These are phyloP conservation scores for Yponomeuta sedellus DNA, from an alignment of 2,888 invertebrate species.

Conservation along the genomic window DNA sequence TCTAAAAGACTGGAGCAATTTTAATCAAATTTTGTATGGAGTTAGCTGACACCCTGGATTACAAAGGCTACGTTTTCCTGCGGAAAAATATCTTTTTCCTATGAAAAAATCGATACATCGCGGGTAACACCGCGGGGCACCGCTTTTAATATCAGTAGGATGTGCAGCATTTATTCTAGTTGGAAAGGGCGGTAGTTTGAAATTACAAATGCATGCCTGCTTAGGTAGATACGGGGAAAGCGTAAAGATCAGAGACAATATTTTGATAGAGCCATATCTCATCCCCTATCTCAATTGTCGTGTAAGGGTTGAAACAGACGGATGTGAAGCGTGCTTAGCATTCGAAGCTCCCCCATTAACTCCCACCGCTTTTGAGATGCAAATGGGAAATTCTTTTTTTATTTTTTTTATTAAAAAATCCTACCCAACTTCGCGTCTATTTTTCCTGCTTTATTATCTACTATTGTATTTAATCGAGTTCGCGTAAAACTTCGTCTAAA, in stretches of 20 bases:
- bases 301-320: conserved; percentile 58
- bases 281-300: conserved; percentile 34
- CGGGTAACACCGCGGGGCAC: too few relatives aligned
- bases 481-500: background rate
- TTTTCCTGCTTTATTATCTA: conserved; percentile 2
- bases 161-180: background rate
- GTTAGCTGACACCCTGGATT: too few relatives aligned
- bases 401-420: conserved; percentile 31
- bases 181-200: background rate
- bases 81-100: too few relatives aligned
- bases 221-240: background rate
- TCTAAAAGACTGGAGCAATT: too few relatives aligned
- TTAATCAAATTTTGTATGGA: too few relatives aligned
- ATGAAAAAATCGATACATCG: too few relatives aligned
- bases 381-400: conserved; percentile 62
- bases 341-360: conserved; percentile 63
- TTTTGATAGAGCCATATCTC: conserved; percentile 11
- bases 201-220: background rate
- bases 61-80: too few relatives aligned
- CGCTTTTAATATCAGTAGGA: too few relatives aligned
- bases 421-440: background rate
- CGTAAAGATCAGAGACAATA: background rate
- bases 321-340: conserved; percentile 64
- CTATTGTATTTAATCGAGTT: conserved; percentile 11
- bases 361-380: conserved; percentile 70